Percentiles rank a stretch among this genome's conserved stretches.
Conservation (phyloP, 2,113 vertebrate genomes). For the Uria aalge region DNA sequence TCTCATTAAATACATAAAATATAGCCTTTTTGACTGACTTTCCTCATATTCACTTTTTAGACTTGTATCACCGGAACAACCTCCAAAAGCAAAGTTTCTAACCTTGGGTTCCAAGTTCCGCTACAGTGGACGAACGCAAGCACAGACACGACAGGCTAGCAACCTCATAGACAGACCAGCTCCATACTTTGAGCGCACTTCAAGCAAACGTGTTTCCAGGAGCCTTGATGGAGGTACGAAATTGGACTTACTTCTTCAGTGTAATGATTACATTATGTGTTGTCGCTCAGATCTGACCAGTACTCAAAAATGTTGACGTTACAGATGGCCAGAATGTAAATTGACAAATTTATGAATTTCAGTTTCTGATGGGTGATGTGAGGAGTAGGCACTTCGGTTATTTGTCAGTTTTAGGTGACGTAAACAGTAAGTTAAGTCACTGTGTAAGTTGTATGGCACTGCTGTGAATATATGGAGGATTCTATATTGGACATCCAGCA, state of each 20-base stretch:
- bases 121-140: slow-evolving; percentile 87
- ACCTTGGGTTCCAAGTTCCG: slow-evolving; percentile 89
- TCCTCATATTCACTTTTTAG: slow-evolving; percentile 26
- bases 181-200: slow-evolving; percentile 80
- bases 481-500: background rate
- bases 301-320: fast-evolving
- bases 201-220: slow-evolving; percentile 83
- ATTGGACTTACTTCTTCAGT: background rate
- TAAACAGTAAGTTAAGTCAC: background rate
- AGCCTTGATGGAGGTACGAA: slow-evolving; percentile 84
- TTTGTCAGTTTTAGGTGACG: background rate
- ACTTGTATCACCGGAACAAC: slow-evolving; percentile 83
- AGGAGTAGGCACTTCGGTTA: background rate
- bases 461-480: background rate
- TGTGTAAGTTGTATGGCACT: background rate
- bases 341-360: background rate
- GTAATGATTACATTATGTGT: background rate
- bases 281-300: background rate
- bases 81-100: slow-evolving; percentile 84
- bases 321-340: background rate
- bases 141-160: slow-evolving; percentile 85
- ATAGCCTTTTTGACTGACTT: background rate
- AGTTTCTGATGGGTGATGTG: background rate
- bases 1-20: background rate
- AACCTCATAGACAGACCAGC: slow-evolving; percentile 84